Base-by-base conservation (phyloP, 2,113 vertebrate species). In the Lampris incognitus region DNA sequence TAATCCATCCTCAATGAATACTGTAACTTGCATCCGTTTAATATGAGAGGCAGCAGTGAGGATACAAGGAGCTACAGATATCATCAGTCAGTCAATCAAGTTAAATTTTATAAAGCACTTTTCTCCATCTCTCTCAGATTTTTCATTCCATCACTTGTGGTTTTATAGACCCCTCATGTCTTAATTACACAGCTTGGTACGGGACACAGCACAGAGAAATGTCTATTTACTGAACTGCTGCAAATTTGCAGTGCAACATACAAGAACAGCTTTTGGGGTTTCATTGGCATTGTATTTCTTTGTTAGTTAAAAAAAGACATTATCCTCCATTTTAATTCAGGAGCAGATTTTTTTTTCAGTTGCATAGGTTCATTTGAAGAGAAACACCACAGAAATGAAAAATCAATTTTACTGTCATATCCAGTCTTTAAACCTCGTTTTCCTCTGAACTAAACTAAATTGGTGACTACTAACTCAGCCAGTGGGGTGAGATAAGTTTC, bases 71-170 rank as follows among this genome's bases (percentile, higher is more conserved):
- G 87, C 24, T 24, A 24, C 55, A 41, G 57, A 39, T 74, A 68
- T 65, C 9, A 56, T 83, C 75, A 48, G 83, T 82, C 83, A 63
- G 67, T 85, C 70, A 83, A 90, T 85, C 84, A 88, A 78, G 68
- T 69, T 60, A 74, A 85, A 80, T 76, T 77, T 79, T 56, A 74
- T 67, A 79, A 71, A 84, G 76, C 9, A 37, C 24, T 37, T 52
- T 58, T 78, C 79, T 84, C 69, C 73, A 60, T 82, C 84, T 79
- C 84, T 61, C 68, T 78, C 65, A 42, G 76, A n/a, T 72, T 24
- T 24, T 24, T 24, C 50, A 72, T 77, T 72, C 66, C 76, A 81
- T 78, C 74, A 61, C 69, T 41, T 46, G 69, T 67, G 74, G 62
- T 79, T 69, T 55, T 51, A 5, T n/a, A 58, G 24, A 24, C 24